Base-by-base conservation (phyloP, 2,888 invertebrate genomes). In the Colletes collaris region DNA sequence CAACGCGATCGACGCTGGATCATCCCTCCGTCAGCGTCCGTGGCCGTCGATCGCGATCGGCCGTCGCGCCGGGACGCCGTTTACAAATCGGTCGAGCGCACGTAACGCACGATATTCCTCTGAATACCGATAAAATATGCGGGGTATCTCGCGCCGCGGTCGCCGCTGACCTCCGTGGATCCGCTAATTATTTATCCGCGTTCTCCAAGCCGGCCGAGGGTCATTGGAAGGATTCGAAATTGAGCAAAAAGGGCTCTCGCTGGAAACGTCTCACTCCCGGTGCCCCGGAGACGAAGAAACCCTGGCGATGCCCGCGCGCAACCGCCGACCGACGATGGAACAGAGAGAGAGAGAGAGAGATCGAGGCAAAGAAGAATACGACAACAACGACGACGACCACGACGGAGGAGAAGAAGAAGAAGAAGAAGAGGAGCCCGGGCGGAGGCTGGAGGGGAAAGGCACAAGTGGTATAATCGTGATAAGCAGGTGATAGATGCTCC, bases 401-500 rank as follows among this genome's bases (percentile, higher is more conserved):
- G 35, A 75, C 55, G 65, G 76, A 37, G 66, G 70, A 35, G 59
- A 40, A 52, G 60, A 75, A n/a, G 63, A 59, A 37, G 56, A 60
- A 53, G 64, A 62, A 44, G 27, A 67, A 49, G 68, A 40, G 69
- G 50, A 60, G 60, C 44, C 27, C 44, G 70, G 75, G 73, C 67
- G 73, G 80, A 67, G 86, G 80, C 78, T 86, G 85, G 86, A 85
- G 86, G 86, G 83, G 87, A 88, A 84, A 83, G 87, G 86, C 76
- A 84, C 76, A 89, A 92, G 92, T 91, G 91, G 92, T 92, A 93
- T 92, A 92, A 93, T 93, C 93, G 90, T 92, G 93, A 93, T 93
- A 93, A 93, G 92, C 92, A 92, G 91, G 92, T 93, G 92, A 93
- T 92, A 92, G 92, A 93, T 93, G 92, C 91, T 89, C 89, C 90